Percentiles rank a stretch among this genome's conserved stretches.
These are phyloP conservation scores for Hypomesus transpacificus DNA, from an alignment of 2,113 vertebrate genomes.

Conservation along the genomic window DNA sequence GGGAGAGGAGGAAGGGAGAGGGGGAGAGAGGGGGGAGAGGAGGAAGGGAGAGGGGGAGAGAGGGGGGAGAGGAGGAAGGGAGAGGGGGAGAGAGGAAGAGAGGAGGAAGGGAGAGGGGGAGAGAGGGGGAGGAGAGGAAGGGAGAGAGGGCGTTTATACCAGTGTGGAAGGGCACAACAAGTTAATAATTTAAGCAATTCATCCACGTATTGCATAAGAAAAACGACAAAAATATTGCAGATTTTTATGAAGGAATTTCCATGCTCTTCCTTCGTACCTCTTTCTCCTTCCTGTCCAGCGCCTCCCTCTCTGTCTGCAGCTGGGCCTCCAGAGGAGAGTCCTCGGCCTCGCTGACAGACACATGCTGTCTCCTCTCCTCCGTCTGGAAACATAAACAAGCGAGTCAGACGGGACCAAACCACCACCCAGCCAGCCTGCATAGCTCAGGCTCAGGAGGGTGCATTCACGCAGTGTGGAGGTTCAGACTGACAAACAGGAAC, in stretches of 20 bases:
- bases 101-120: neutral
- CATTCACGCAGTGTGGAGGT: no score
- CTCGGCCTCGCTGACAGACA: conserved; percentile 65
- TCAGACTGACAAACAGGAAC: neutral
- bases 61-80: no score
- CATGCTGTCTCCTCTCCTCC: conserved; percentile 75
- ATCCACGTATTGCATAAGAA: no score
- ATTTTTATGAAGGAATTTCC: neutral
- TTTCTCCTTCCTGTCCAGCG: conserved; percentile 94
- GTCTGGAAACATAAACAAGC: neutral
- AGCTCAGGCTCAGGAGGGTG: neutral
- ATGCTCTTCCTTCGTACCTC: conserved; percentile 76
- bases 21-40: no score
- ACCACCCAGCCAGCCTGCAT: no score
- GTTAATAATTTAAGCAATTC: no score
- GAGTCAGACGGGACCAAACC: neutral
- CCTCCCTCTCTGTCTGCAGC: conserved; percentile 91
- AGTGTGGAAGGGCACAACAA: no score
- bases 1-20: neutral
- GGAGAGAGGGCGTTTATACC: neutral
- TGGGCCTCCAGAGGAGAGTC: conserved; percentile 84
- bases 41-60: neutral
- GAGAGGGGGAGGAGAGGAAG: neutral
- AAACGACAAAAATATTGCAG: no score
- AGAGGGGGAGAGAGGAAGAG: no score